Evolutionary conservation across 2,888 invertebrate genomes (phyloP), one percentile per base, ranked within the genome.

Genomic region (Drosophila parthenogenetica): DNA sequence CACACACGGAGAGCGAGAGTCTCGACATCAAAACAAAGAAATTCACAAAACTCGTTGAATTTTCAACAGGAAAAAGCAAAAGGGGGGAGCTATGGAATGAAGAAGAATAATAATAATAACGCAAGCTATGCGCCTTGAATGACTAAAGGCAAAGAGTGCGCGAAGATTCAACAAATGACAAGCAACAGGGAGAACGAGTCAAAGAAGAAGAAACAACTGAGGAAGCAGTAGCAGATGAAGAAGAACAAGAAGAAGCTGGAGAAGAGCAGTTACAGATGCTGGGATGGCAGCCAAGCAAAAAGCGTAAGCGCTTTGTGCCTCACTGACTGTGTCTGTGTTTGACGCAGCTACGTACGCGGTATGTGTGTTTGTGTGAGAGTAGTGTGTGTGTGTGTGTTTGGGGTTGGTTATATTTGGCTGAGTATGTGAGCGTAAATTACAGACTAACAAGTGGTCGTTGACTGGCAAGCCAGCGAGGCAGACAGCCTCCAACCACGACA

Each of bases 361-460:
- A 59, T 59, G 60, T 64, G 40, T 67, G 58, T 61, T 53, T 49
- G 17, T 32, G 32, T 42, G 29, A 54, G 22, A 58, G 54, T 51
- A 35, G 54, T 51, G 35, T 55, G 61, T 62, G 61, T 59, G 49
- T 53, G 51, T 67, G 35, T 50, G 50, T 42, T 51, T 59, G 40
- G 59, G 65, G 72, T 59, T 72, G 32, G 19, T 51, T 54, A 22
- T 35, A 49, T 49, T 57, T 61, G 58, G 22, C 10, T 57, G 45
- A 42, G 70, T 58, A 42, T 55, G 71, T 73, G 77, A 74, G 80
- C 69, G 73, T 77, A 86, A 87, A 89, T 89, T 89, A 79, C 86
- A 85, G 86, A 87, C 90, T 89, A 88, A 88, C 87, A 88, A 88
- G 87, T 88, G 87, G 87, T 88, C 90, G 89, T 87, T 89, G 86